Percentiles rank a stretch among this genome's conserved stretches.
Evolutionary conservation across 2,888 invertebrate species (phyloP).

Genomic region (Antheraea yamamai): DNA sequence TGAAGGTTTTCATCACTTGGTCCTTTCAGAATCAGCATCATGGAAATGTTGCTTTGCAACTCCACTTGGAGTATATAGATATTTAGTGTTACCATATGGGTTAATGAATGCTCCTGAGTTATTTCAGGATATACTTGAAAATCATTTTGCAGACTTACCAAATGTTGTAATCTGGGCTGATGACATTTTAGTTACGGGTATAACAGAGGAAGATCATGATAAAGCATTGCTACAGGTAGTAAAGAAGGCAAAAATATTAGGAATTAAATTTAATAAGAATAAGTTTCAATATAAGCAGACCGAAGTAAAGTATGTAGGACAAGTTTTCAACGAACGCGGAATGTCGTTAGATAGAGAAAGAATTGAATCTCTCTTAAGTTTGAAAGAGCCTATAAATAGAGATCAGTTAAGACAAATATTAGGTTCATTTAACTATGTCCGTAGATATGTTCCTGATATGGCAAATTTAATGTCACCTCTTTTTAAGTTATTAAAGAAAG

Average conservation of each 20-base stretch:
- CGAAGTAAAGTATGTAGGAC: background rate
- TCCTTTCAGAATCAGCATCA: constrained; percentile 22
- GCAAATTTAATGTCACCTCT: no score
- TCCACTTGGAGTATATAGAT: background rate
- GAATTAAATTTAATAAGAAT: background rate
- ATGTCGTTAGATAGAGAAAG: background rate
- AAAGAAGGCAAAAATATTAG: background rate
- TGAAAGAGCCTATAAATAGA: no score
- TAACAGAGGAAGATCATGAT: background rate
- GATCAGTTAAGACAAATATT: no score
- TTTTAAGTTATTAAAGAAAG: no score
- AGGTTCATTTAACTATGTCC: no score
- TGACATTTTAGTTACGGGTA: background rate
- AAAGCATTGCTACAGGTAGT: background rate
- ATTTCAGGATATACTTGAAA: background rate
- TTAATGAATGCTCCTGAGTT: background rate
- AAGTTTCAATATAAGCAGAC: background rate
- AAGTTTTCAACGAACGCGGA: background rate
- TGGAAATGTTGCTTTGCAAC: constrained; percentile 28
- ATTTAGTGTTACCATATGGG: background rate
- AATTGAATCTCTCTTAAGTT: background rate
- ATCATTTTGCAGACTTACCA: background rate
- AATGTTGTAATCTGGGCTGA: background rate
- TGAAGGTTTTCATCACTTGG: constrained; percentile 29
- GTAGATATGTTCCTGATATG: no score